Evolutionary conservation across 1,140 invertebrate species (phyloP), one percentile per base, ranked within the genome.

Genomic region (Idris sp.): DNA sequence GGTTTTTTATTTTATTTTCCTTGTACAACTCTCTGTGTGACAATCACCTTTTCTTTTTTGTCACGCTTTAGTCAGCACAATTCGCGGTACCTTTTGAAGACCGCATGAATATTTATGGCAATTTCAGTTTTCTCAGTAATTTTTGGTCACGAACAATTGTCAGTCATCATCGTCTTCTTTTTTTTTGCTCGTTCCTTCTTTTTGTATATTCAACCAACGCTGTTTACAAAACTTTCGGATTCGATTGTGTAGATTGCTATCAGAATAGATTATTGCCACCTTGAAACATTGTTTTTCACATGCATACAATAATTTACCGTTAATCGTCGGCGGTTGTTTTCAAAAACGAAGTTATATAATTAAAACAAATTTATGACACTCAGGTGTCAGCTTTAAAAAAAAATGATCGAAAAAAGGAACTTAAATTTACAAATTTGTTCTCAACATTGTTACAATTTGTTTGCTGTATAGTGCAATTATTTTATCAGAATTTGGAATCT

Each of bases 51-150:
- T 31, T 16, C 13, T 38, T 53, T 53, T 33, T 13, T 33, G 31
- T 33, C 35, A 49, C 30, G 46, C 46, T 35, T 19, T 9, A 10
- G 36, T 18, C 30, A 9, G n/a, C n/a, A 18, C 36, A 9, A 19
- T 22, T 4, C 36, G 28, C 4, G 58, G 58, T 31, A 26, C 26
- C 43, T 38, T 61, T 61, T 61, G 38, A 53, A 35, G 44, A 8
- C 16, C 31, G 11, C 40, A 65, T 65, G 61, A 56, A 67, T 67
- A 67, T 67, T 67, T 56, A 67, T 67, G 51, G 14, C 51, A 46
- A 67, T 54, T 67, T 28, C 40, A 38, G 41, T 13, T 65, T 65
- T 54, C 61, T 48, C 13, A 25, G 62, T 67, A 56, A 67, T 54
- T 65, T 65, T 46, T 13, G 56, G 56, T 38, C 56, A 38, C 56